Evolutionary conservation across 2,888 invertebrate genomes (phyloP), one percentile per base, ranked within the genome.

Genomic region (Conchocele bisecta): DNA sequence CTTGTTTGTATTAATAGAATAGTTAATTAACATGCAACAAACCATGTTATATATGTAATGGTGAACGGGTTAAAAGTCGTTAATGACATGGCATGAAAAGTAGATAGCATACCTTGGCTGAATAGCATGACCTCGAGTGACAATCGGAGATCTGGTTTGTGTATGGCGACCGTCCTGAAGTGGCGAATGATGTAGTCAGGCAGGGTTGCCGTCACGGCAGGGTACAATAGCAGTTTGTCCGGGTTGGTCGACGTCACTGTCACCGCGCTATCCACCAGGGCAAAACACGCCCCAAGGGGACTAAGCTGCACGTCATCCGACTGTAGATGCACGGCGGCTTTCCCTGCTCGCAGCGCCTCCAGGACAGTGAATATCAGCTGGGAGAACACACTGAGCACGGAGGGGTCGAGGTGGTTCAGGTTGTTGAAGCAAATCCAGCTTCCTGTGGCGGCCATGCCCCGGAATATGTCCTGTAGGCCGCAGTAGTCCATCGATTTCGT

Each of bases 381-480:
- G 11, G 88, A 83, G 46, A 89, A 85, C 22, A 88, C 84, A 60
- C 88, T 88, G 53, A 89, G 75, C 5, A 88, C 87, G 0, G 86
- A 69, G 0, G 87, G 85, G 11, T 69, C 50, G 2, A 89, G 75
- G 29, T 74, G 73, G 72, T 84, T 84, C 20, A 90, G 73, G 61
- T 87, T 84, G 76, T 86, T 89, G 69, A 90, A 88, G 39, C 86
- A 85, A 0, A 89, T 78, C 89, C 89, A 90, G 61, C 84, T 84
- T 6, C 90, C 90, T 57, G 89, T 89, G 24, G 85, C 78, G 17
- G 88, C 89, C 72, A 88, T 78, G 41, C 90, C 90, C 57, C 84
- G 82, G 82, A 90, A 87, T 56, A 89, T 83, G 61, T 90, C 88
- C 39, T 86, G 86, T n/a, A 90, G 79, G 51, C 87, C 83, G 28